Evolutionary conservation across 2,888 invertebrate species (phyloP).

Genomic region (Drosophila neotestacea): DNA sequence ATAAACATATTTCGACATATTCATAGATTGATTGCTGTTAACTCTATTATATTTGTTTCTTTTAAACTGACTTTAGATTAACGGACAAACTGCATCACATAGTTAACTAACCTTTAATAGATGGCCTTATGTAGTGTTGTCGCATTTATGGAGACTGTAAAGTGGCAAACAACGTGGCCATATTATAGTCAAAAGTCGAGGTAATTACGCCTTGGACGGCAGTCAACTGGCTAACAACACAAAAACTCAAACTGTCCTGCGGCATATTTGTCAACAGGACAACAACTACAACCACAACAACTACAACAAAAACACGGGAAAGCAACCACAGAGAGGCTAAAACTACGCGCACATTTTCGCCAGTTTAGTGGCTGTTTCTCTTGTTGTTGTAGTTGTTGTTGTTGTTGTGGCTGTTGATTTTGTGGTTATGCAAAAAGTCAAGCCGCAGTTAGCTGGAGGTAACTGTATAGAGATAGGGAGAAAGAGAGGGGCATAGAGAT

Average conservation of each 20-base stretch:
- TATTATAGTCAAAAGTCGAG: conserved; percentile 71
- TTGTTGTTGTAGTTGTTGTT: conserved; percentile 20
- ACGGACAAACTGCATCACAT: conserved; percentile 37
- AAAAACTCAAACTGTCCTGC: conserved; percentile 62
- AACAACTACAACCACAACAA: conserved; percentile 26
- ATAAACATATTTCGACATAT: too few relatives aligned
- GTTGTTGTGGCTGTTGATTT: conserved; percentile 30
- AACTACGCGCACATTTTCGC: conserved; percentile 74
- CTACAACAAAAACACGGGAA: conserved; percentile 12
- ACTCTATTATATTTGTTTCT: neutral
- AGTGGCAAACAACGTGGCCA: conserved; percentile 71
- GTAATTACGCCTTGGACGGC: conserved; percentile 73
- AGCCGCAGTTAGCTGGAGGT: conserved; percentile 24
- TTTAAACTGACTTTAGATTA: neutral
- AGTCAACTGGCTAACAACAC: conserved; percentile 52
- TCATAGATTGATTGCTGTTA: too few relatives aligned
- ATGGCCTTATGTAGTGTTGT: conserved; percentile 12
- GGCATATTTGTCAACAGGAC: conserved; percentile 71
- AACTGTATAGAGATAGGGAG: neutral
- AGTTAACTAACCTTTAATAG: conserved; percentile 37
- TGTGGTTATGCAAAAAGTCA: conserved; percentile 71
- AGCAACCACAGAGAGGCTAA: conserved; percentile 53
- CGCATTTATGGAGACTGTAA: conserved; percentile 45
- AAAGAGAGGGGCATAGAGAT: neutral
- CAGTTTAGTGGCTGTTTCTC: conserved; percentile 48